Conservation (phyloP, 2,797 vertebrate species). For the Prunella strophiata region DNA sequence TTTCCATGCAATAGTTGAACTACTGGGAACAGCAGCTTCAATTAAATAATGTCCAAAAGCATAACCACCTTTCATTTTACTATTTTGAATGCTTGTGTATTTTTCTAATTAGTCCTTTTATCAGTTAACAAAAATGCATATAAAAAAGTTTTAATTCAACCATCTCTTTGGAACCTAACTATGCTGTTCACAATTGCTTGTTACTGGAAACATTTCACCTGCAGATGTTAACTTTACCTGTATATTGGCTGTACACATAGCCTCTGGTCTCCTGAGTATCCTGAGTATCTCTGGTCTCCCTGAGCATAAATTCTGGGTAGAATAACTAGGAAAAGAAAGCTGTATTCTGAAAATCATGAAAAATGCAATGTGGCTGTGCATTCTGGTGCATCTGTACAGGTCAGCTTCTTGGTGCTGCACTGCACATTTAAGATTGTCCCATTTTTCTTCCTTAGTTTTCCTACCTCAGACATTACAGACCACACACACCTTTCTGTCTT, state of each 20-base stretch:
- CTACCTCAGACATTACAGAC: neutral
- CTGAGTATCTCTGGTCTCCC: neutral
- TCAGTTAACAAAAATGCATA: neutral
- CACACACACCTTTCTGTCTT: neutral
- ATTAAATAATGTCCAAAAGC: neutral
- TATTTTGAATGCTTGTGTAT: neutral
- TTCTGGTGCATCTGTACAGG: neutral
- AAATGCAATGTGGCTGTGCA: neutral
- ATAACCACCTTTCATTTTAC: neutral
- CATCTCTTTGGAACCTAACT: neutral
- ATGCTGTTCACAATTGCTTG: neutral
- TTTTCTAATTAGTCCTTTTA: neutral
- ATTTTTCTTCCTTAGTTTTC: neutral
- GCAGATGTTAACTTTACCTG: neutral
- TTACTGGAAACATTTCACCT: neutral
- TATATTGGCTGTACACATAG: neutral
- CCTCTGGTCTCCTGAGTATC: neutral
- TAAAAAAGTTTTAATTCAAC: neutral
- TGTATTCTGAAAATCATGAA: neutral
- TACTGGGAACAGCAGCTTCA: neutral
- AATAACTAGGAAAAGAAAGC: neutral
- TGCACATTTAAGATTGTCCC: neutral
- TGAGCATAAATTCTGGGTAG: neutral
- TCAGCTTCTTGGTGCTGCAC: neutral
- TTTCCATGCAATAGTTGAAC: neutral